phyloP scores from a whole-genome alignment of 2,797 vertebrate species.

The Mastacembelus armatus region DNA sequence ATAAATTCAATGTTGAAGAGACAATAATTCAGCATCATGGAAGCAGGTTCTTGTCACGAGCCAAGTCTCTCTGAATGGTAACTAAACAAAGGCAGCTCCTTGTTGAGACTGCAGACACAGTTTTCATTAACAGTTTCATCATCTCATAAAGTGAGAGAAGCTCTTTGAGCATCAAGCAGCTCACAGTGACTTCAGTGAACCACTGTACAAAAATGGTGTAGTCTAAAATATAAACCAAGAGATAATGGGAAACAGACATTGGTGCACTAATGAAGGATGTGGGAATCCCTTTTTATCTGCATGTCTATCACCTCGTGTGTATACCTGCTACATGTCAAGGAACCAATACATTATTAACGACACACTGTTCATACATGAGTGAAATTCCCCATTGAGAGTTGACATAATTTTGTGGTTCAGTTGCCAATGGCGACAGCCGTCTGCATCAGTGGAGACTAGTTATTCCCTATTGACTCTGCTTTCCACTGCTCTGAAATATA shows the following conservation, averaged over 20 bases:
- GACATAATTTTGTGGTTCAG: conserved; percentile 42
- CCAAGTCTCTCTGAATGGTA: conserved; percentile 6
- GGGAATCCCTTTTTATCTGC: conserved; percentile 8
- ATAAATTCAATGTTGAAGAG: not conserved
- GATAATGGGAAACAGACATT: too few relatives aligned
- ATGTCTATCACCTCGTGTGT: not conserved
- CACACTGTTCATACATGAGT: not conserved
- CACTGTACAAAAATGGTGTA: not conserved
- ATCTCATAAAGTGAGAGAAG: conserved; percentile 6
- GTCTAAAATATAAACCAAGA: not conserved
- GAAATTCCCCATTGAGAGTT: conserved; percentile 28
- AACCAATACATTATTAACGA: conserved; percentile 35
- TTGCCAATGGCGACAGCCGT: conserved; percentile 16
- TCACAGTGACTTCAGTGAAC: not conserved
- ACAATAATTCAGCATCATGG: not conserved
- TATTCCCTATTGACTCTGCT: conserved; percentile 25
- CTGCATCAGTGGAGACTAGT: conserved; percentile 18
- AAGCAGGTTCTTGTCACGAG: conserved; percentile 1
- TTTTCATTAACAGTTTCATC: conserved; percentile 23
- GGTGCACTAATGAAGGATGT: conserved; percentile 4
- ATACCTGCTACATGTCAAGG: not conserved
- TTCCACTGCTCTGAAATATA: conserved; percentile 24
- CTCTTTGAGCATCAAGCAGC: conserved; percentile 21
- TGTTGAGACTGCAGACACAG: conserved; percentile 5
- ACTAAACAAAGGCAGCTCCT: not conserved